Evolutionary conservation across 2,888 invertebrate genomes (phyloP).

Genomic region (Eledona agricola): DNA sequence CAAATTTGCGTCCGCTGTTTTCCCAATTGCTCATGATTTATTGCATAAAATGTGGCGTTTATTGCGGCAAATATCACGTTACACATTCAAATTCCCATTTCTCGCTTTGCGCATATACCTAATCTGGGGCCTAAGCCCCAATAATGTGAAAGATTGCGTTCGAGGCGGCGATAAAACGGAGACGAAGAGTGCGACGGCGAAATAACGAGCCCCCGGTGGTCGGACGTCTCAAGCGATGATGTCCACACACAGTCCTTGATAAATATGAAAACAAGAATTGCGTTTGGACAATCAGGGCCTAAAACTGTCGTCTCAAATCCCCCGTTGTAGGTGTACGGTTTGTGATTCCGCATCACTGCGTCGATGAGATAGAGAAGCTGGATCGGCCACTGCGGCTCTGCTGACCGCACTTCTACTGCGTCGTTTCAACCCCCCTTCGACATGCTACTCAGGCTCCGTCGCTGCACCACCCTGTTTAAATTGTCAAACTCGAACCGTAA

Average conservation of each 20-base stretch:
- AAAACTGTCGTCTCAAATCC: constrained; percentile 53
- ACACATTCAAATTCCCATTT: too few species aligned
- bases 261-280: constrained; percentile 68
- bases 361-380: constrained; percentile 23
- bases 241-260: constrained; percentile 72
- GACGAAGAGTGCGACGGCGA: too few species aligned
- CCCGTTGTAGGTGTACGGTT: constrained; percentile 13
- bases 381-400: constrained; percentile 21
- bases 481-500: constrained; percentile 27
- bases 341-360: constrained; percentile 29
- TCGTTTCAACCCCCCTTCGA: constrained; percentile 19
- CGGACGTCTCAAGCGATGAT: constrained; percentile 66
- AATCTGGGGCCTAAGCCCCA: too few species aligned
- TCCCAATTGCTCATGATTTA: too few species aligned
- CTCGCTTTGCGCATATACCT: too few species aligned
- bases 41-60: too few species aligned
- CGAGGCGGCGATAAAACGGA: too few species aligned
- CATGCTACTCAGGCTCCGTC: constrained; percentile 20
- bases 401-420: constrained; percentile 32
- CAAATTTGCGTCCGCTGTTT: too few species aligned
- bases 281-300: constrained; percentile 75
- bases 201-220: too few species aligned
- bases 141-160: too few species aligned
- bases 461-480: constrained; percentile 23
- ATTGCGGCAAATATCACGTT: too few species aligned